phyloP scores from a whole-genome alignment of 2,888 invertebrate species.

The Ellobium chinense region DNA sequence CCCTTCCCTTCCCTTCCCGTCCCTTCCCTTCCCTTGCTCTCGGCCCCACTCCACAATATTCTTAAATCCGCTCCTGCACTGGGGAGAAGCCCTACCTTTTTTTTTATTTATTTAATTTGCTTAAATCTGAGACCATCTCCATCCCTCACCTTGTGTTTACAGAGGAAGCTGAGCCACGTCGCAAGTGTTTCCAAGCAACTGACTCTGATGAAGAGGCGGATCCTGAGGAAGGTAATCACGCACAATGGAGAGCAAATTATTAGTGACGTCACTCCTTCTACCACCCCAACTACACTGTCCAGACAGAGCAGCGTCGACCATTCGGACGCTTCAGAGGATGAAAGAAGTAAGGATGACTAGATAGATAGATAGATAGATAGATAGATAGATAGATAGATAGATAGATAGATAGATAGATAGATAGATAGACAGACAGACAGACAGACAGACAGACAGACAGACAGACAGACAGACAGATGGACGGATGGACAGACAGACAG shows the following conservation, averaged over 20 bases:
- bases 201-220: slow-evolving; percentile 67
- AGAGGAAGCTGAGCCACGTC: slow-evolving; percentile 43
- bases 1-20: background rate
- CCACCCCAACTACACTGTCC: slow-evolving; percentile 53
- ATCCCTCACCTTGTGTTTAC: background rate
- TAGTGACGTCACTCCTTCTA: slow-evolving; percentile 59
- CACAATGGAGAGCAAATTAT: slow-evolving; percentile 68
- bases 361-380: too few relatives aligned
- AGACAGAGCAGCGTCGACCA: slow-evolving; percentile 64
- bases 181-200: slow-evolving; percentile 55
- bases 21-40: background rate
- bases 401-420: too few relatives aligned
- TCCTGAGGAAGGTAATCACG: slow-evolving; percentile 68
- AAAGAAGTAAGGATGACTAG: slow-evolving; percentile 11
- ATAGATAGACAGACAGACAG: too few relatives aligned
- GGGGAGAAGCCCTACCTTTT: too few relatives aligned
- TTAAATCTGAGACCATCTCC: too few relatives aligned
- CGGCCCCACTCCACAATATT: background rate
- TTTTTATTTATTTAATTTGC: too few relatives aligned
- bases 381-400: too few relatives aligned
- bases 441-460: too few relatives aligned
- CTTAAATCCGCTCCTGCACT: too few relatives aligned
- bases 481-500: too few relatives aligned
- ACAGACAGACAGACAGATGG: too few relatives aligned
- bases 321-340: slow-evolving; percentile 56